These are phyloP conservation scores for Cassiopea xamachana DNA, from an alignment of 30 jellyfish, hydroid and myxozoan genomes.

Conservation along the genomic window DNA sequence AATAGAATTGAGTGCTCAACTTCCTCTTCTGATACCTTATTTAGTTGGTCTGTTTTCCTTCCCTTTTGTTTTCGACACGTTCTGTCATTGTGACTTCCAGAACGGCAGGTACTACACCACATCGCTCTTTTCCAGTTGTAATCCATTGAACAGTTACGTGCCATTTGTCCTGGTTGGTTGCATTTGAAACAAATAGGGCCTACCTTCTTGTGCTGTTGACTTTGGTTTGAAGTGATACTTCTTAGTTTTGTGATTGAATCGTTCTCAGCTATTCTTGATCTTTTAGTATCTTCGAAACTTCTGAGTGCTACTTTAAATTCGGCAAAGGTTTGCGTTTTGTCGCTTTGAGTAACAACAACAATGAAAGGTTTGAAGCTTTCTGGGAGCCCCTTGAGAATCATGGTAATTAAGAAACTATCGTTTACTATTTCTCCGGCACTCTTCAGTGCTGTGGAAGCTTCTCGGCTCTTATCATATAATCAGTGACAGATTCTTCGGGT, in stretches of 20 bases:
- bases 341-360: slow-evolving; percentile 41
- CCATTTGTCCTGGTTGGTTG: slow-evolving; percentile 24
- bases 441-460: slow-evolving; percentile 69
- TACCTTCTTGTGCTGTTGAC: slow-evolving; percentile 11
- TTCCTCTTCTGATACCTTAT: slow-evolving; percentile 8
- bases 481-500: slow-evolving; percentile 56
- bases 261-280: slow-evolving; percentile 36
- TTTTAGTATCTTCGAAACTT: slow-evolving; percentile 76
- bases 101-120: slow-evolving; percentile 39
- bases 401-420: slow-evolving; percentile 58
- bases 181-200: slow-evolving; percentile 22
- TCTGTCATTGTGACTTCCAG: slow-evolving; percentile 42
- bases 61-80: slow-evolving; percentile 38
- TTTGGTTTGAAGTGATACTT: neutral
- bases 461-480: slow-evolving; percentile 58
- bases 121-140: neutral
- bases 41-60: slow-evolving; percentile 3
- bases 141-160: slow-evolving; percentile 35
- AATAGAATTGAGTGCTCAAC: slow-evolving; percentile 1
- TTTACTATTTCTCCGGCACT: slow-evolving; percentile 58
- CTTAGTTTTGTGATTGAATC: slow-evolving; percentile 32
- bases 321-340: slow-evolving; percentile 43
- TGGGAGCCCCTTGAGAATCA: slow-evolving; percentile 63
- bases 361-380: slow-evolving; percentile 35
- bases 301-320: slow-evolving; percentile 70